These are phyloP conservation scores for Eospalax fontanierii DNA, from an alignment of 2,797 vertebrate genomes.

Conservation along the genomic window DNA sequence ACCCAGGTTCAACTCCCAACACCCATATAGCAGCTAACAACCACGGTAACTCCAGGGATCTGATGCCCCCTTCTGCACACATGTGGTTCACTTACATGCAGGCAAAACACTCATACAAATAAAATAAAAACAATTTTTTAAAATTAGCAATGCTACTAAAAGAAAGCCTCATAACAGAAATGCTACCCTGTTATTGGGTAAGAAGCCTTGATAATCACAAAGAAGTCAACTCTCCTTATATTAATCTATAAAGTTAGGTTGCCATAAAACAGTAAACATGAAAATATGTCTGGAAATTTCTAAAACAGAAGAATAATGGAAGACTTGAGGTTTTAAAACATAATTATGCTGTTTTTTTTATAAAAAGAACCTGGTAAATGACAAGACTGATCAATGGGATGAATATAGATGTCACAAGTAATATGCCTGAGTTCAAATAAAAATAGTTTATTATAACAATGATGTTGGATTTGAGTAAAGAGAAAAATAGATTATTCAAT, in stretches of 20 bases:
- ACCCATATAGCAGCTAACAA: no score
- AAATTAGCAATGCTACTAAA: conserved; percentile 6
- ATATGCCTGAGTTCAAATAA: conserved; percentile 6
- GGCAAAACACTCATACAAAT: no score
- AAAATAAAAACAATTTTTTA: not conserved
- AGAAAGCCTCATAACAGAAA: conserved; percentile 42
- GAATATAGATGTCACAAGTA: not conserved
- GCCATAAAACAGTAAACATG: conserved; percentile 2
- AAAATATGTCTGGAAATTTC: conserved; percentile 34
- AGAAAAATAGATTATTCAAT: conserved; percentile 16
- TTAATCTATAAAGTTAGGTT: conserved; percentile 34
- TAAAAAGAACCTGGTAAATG: no score
- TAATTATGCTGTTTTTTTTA: not conserved
- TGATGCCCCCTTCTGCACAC: no score
- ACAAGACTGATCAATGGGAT: no score
- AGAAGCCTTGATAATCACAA: conserved; percentile 40
- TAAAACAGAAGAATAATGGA: conserved; percentile 6
- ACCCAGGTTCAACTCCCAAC: no score
- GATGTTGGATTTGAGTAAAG: not conserved
- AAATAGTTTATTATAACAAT: not conserved
- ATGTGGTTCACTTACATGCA: no score
- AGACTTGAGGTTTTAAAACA: not conserved
- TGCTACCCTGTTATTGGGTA: not conserved
- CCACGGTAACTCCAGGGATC: no score
- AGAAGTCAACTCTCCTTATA: not conserved